Conservation (phyloP, 30 jellyfish, hydroid and myxozoan genomes). For the Aurelia sp. region DNA sequence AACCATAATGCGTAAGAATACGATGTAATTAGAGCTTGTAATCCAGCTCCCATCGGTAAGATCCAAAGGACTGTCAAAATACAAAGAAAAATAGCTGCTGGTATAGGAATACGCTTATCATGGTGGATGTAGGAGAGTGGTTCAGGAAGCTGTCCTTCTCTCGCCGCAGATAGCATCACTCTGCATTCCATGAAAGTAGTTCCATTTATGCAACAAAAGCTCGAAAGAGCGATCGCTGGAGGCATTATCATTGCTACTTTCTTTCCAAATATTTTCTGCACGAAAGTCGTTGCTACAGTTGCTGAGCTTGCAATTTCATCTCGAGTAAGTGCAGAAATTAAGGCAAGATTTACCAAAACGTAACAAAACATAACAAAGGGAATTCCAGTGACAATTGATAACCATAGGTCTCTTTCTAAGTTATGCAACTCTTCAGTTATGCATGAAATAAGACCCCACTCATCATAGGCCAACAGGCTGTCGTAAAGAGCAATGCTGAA, state of each 20-base stretch:
- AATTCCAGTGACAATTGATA: conserved; percentile 15
- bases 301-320: conserved; percentile 8
- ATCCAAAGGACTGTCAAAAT: background rate
- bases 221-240: background rate
- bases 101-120: conserved; percentile 5
- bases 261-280: background rate
- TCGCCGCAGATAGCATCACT: conserved; percentile 21
- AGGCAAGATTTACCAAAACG: conserved; percentile 20
- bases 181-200: background rate
- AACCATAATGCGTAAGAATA: conserved; percentile 2
- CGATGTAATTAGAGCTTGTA: background rate
- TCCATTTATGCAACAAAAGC: conserved; percentile 12
- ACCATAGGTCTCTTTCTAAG: conserved; percentile 6
- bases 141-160: conserved; percentile 46
- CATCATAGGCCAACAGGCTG: conserved; percentile 32
- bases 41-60: background rate
- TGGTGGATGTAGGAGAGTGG: conserved; percentile 12
- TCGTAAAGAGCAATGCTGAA: conserved; percentile 23
- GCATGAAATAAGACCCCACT: conserved; percentile 5
- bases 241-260: conserved; percentile 4
- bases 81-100: background rate
- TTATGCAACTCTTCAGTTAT: conserved; percentile 22
- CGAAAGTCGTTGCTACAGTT: conserved; percentile 26
- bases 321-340: conserved; percentile 12
- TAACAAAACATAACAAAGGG: conserved; percentile 30